Evolutionary conservation across 1,140 invertebrate species (phyloP).

Genomic region (Drosophila sp.): DNA sequence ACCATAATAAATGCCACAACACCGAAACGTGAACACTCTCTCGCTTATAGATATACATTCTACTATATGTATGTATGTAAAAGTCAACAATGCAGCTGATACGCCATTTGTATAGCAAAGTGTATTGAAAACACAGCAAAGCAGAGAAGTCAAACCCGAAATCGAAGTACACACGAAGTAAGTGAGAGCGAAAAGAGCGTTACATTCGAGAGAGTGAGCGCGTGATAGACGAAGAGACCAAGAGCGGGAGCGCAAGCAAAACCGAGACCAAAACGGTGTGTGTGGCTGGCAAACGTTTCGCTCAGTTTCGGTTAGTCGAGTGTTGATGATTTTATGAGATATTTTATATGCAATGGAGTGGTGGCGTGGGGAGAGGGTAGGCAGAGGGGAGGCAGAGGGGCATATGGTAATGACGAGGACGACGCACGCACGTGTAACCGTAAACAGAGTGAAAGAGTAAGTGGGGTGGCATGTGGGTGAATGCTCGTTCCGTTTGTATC

Average conservation of each 20-base stretch:
- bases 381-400: background rate
- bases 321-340: conserved; percentile 30
- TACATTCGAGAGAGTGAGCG: background rate
- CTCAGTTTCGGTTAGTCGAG: conserved; percentile 59
- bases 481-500: conserved; percentile 13
- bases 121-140: conserved; percentile 17
- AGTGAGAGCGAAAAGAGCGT: conserved; percentile 18
- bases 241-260: conserved; percentile 29
- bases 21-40: conserved; percentile 20
- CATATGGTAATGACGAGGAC: conserved; percentile 45
- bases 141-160: conserved; percentile 40
- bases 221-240: conserved; percentile 30
- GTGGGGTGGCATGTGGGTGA: conserved; percentile 40
- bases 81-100: conserved; percentile 11
- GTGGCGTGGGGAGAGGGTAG: background rate
- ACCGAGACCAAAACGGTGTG: conserved; percentile 34
- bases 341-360: too few relatives aligned
- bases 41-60: background rate
- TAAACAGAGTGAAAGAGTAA: conserved; percentile 69
- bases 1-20: conserved; percentile 8
- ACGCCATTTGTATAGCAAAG: background rate
- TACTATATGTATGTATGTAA: background rate
- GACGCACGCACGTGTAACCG: conserved; percentile 75
- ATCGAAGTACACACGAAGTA: conserved; percentile 54
- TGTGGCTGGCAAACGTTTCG: conserved; percentile 41